Evolutionary conservation across 2,888 invertebrate genomes (phyloP), one percentile per base, ranked within the genome.

Genomic region (Dioctria rufipes): DNA sequence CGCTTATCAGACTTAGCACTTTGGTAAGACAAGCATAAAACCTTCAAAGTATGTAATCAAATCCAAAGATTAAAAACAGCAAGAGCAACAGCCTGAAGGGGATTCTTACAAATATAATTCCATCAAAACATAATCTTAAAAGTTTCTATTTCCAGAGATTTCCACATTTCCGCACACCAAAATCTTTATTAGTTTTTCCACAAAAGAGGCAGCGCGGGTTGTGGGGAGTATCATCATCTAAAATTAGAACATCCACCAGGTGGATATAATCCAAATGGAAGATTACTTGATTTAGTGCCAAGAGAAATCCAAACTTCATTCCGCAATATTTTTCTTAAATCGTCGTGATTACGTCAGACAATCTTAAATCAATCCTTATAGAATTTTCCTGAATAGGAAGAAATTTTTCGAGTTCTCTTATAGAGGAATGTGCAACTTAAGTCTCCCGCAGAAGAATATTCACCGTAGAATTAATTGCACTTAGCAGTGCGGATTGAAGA

Each of bases 281-380:
- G 54, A 71, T 71, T 71, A 71, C 54, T 71, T 71, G 71, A 71
- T 71, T 71, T 71, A 71, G 71, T 71, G 71, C 54, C 54, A 71
- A 67, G 67, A 67, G 40, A 51, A 71, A 39, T 0, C 71, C 54
- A 25, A 25, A 71, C 71, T 71, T 71, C 51, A 71, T 71, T 71
- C 71, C 71, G 54, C n/a, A 51, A 40, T 54, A 39, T 71, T 25
- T 49, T 46, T 54, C 71, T 54, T 13, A 37, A 25, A 25, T 2
- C 11, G 54, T 54, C 71, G 71, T 71, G 71, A 71, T 71, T 71
- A 71, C 51, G 67, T 67, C 67, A 67, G 46, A 67, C n/a, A 67
- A 67, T 46, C 67, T 67, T 67, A 67, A 67, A 71, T 71, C 71
- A 71, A 54, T 67, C 13, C 49, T 42, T 5, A 37, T 5, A 46